phyloP scores from a whole-genome alignment of 2,888 invertebrate species.

The Ceramica pisi region DNA sequence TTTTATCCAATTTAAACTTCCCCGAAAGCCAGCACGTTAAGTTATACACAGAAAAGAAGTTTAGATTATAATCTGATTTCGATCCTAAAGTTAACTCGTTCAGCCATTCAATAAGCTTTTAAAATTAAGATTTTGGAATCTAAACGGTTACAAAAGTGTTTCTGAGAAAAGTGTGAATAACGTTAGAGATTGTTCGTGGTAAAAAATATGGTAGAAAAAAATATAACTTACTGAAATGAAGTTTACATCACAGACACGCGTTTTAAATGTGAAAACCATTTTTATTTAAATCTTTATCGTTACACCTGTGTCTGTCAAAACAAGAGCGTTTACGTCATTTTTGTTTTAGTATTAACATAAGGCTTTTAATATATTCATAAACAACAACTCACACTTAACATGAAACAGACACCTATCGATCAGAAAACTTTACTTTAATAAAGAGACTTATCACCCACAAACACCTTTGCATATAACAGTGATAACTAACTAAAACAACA shows the following conservation, averaged over 20 bases:
- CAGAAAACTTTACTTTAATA: neutral
- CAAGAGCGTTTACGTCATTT: conserved; percentile 13
- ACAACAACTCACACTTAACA: neutral
- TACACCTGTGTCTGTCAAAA: conserved; percentile 22
- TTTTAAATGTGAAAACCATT: neutral
- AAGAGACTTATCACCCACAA: neutral
- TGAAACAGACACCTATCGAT: neutral
- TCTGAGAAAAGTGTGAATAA: neutral
- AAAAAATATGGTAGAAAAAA: neutral
- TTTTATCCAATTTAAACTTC: conserved; percentile 76
- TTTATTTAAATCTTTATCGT: neutral
- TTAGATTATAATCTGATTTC: conserved; percentile 50
- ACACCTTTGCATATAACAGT: neutral
- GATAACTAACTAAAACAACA: neutral
- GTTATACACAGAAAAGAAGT: conserved; percentile 52
- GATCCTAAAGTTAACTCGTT: conserved; percentile 15
- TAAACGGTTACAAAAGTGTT: neutral
- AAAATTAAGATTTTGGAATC: conserved; percentile 10
- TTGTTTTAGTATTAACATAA: neutral
- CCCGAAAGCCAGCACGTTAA: conserved; percentile 39
- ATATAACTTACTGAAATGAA: neutral
- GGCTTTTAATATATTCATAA: conserved; percentile 7
- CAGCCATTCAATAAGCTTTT: conserved; percentile 34
- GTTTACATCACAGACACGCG: neutral
- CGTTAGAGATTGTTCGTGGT: neutral